Conservation (phyloP, 2,797 vertebrate species). For the Mormyrops boulengeri region DNA sequence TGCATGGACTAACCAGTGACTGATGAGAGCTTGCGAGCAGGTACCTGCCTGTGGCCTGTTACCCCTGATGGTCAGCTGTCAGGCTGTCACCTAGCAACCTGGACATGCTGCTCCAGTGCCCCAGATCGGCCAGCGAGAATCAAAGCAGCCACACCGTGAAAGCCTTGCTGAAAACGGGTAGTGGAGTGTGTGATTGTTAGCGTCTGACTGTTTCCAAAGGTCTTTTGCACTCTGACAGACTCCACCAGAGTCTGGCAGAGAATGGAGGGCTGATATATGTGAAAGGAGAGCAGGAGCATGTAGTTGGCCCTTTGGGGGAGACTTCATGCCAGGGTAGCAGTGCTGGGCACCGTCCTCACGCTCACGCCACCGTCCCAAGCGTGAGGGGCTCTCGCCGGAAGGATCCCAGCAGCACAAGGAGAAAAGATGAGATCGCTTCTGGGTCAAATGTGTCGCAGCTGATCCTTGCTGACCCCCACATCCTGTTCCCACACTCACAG, state of each 20-base stretch:
- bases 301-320: neutral
- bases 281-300: neutral
- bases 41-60: neutral
- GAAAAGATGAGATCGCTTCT: slow-evolving; percentile 52
- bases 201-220: neutral
- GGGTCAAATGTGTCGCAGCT: slow-evolving; percentile 31
- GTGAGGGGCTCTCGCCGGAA: neutral
- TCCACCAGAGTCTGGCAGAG: neutral
- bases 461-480: slow-evolving; percentile 28
- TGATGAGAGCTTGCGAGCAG: neutral
- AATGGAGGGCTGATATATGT: neutral
- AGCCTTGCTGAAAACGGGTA: neutral
- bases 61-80: neutral
- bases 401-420: slow-evolving; percentile 17
- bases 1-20: neutral
- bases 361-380: neutral
- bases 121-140: neutral
- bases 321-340: neutral
- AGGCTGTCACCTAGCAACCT: neutral
- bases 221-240: too few relatives aligned
- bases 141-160: neutral
- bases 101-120: neutral
- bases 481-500: slow-evolving; percentile 62
- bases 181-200: neutral
- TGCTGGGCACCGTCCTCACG: neutral